Conservation (phyloP, 1,140 invertebrate species). For the Oppia nitens region DNA sequence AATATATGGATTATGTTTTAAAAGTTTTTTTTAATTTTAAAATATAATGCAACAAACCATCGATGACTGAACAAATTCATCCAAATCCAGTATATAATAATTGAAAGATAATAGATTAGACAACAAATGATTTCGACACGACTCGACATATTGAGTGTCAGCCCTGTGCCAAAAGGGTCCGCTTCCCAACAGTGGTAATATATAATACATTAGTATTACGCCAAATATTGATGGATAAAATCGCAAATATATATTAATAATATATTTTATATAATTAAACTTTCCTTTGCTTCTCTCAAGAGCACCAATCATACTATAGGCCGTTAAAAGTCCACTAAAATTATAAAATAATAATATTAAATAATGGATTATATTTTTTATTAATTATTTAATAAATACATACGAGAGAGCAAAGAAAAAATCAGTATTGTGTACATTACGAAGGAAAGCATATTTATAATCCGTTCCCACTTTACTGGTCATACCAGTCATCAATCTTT, state of each 20-base stretch:
- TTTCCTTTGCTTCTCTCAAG: not conserved
- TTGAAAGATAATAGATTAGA: slow-evolving; percentile 8
- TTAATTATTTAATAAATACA: not conserved
- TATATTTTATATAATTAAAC: slow-evolving; percentile 13
- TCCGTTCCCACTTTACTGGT: not conserved
- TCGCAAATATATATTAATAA: not conserved
- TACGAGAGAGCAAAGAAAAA: slow-evolving; percentile 12
- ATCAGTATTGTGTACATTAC: slow-evolving; percentile 11
- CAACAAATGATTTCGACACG: slow-evolving; percentile 12
- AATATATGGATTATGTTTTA: not conserved
- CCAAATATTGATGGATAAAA: slow-evolving; percentile 10
- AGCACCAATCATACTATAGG: not conserved
- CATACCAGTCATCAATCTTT: not conserved
- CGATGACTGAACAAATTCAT: not conserved
- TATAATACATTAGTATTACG: slow-evolving; percentile 3
- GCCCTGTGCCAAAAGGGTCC: slow-evolving; percentile 9
- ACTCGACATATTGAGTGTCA: not conserved
- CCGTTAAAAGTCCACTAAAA: slow-evolving; percentile 10
- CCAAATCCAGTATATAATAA: slow-evolving; percentile 9
- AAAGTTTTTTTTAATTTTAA: too few species aligned
- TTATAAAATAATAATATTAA: too few species aligned
- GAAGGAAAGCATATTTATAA: not conserved
- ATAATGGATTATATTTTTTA: too few species aligned
- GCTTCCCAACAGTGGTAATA: slow-evolving; percentile 1
- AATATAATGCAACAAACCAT: not conserved